Conservation (phyloP, 2,797 vertebrate species). For the Luscinia megarhynchos region DNA sequence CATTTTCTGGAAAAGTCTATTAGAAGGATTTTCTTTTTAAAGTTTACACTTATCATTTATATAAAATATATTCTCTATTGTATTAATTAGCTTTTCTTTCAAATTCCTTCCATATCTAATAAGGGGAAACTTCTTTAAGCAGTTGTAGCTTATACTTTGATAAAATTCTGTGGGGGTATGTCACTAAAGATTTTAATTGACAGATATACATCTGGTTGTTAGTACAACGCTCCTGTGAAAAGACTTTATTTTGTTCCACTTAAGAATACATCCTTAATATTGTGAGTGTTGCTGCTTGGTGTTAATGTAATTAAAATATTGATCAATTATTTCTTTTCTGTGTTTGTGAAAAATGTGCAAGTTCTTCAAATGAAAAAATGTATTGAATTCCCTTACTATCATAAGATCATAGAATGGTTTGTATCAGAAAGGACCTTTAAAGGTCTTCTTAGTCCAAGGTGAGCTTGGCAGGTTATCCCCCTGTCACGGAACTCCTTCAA, state of each 20-base stretch:
- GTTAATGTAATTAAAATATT: neutral
- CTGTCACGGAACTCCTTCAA: neutral
- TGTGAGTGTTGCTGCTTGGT: neutral
- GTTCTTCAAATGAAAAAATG: conserved; percentile 15
- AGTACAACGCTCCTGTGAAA: neutral
- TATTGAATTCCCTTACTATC: neutral
- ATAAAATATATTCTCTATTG: neutral
- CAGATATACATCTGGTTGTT: neutral
- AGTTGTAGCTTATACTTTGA: neutral
- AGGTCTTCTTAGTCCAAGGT: neutral
- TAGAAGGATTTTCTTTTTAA: neutral
- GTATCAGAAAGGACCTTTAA: neutral
- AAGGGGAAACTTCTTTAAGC: neutral
- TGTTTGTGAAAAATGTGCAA: neutral
- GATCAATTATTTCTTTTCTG: neutral
- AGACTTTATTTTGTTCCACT: neutral
- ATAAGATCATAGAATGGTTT: neutral
- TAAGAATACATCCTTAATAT: conserved; percentile 1
- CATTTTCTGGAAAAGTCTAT: neutral
- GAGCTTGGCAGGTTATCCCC: neutral
- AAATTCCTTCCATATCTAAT: neutral
- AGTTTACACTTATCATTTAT: neutral
- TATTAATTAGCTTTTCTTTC: neutral
- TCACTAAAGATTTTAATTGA: neutral
- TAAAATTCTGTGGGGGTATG: neutral